Evolutionary conservation across 2,113 vertebrate genomes (phyloP).

Genomic region (Galemys pyrenaicus): DNA sequence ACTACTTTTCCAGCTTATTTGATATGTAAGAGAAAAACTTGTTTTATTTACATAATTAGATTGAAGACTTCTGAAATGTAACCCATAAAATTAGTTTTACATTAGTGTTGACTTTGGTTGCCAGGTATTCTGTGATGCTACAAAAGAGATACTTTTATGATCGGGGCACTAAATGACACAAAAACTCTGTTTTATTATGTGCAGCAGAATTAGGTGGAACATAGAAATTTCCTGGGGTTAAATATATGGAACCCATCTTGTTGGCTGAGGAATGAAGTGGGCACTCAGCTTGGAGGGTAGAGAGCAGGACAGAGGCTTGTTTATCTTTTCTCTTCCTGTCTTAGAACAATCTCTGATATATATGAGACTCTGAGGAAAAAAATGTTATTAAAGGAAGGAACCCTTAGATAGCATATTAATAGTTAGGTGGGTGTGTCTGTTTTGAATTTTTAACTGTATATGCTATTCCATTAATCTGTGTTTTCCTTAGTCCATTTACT

Average conservation of each 20-base stretch:
- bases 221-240: not conserved
- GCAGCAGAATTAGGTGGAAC: not conserved
- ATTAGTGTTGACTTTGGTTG: slow-evolving; percentile 1
- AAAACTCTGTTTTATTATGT: not conserved
- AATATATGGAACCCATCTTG: not conserved
- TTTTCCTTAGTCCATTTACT: not conserved
- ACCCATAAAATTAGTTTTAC: slow-evolving; percentile 13
- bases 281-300: not conserved
- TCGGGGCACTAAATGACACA: rapidly evolving
- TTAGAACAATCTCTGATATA: not conserved
- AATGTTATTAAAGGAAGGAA: not conserved
- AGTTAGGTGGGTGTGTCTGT: not conserved
- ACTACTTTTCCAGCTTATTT: not conserved
- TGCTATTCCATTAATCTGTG: not conserved
- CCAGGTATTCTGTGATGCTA: not conserved
- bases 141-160: not conserved
- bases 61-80: slow-evolving; percentile 47
- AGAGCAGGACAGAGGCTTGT: not conserved
- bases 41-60: not conserved
- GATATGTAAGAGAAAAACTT: not conserved
- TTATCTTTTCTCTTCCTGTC: not conserved
- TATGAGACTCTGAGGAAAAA: not conserved
- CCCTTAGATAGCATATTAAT: not conserved
- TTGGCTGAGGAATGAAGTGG: not conserved
- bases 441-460: not conserved